Evolutionary conservation across 1,140 invertebrate species (phyloP), one percentile per base, ranked within the genome.

Genomic region (Matsumurasca onukii): DNA sequence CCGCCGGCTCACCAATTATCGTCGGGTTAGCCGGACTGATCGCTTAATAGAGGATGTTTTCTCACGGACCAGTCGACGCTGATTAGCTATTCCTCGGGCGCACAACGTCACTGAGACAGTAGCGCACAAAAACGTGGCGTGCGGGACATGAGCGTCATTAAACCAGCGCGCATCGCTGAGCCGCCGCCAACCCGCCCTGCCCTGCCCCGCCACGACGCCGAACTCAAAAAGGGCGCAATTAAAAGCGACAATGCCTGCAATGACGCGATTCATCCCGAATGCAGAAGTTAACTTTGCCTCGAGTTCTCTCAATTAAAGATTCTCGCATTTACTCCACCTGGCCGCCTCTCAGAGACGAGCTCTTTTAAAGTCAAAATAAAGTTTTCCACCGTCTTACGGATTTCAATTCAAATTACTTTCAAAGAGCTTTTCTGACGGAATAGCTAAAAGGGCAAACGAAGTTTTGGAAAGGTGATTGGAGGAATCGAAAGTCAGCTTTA

Each of bases 31-130:
- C 55, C 55, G 22, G 25, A n/a, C 3, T 59, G n/a, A 59, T 59
- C 55, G 30, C 55, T 59, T 59, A 59, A 59, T 59, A 59, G 55
- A 52, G 55, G 55, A 59, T 59, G 55, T 59, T 59, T 59, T 59
- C 55, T 59, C 55, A 59, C 55, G 55, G 24, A 59, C 55, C 24
- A 59, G 55, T 59, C 30, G 55, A 15, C 24, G 30, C 5, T 3
- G 25, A 5, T 9, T 29, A 27, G 30, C 25, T 5, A n/a, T 2
- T 3, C 3, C 55, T 39, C 34, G 5, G 34, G 5, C 24, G n/a
- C 55, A 3, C 55, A n/a, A n/a, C n/a, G n/a, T n/a, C n/a, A n/a
- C n/a, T n/a, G n/a, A n/a, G n/a, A 59, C 55, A 24, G 55, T 59
- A 59, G 55, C 55, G 55, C 55, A 59, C 55, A 59, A 59, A 59